Evolutionary conservation across 2,113 vertebrate species (phyloP).

Genomic region (Thalassarche chlororhynchos): DNA sequence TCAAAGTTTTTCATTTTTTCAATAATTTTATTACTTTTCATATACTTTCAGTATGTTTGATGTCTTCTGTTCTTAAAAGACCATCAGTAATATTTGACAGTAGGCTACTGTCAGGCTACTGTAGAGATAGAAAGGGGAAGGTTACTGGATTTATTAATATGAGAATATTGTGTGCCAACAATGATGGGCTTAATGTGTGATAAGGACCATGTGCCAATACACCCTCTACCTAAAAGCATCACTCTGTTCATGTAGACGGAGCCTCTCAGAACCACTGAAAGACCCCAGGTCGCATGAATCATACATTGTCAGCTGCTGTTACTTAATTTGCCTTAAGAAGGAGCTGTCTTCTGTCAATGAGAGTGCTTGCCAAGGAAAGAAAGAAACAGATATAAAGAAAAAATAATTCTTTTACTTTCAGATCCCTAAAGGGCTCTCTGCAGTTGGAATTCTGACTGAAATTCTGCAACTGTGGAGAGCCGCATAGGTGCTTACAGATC

Average conservation of each 20-base stretch:
- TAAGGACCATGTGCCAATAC: neutral
- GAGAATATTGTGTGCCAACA: neutral
- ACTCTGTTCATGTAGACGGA: neutral
- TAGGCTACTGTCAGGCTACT: neutral
- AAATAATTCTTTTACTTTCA: neutral
- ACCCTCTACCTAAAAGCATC: neutral
- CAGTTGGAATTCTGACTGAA: neutral
- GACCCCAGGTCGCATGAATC: neutral
- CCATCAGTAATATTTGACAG: neutral
- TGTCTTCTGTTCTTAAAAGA: neutral
- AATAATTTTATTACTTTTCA: neutral
- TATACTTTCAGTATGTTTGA: neutral
- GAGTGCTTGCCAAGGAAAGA: neutral
- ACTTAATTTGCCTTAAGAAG: slow-evolving; percentile 21
- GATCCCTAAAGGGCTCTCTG: neutral
- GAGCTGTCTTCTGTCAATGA: neutral
- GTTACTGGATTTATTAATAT: neutral
- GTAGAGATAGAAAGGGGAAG: neutral
- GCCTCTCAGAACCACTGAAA: neutral
- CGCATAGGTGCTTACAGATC: neutral
- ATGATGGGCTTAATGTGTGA: neutral
- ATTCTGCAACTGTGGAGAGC: neutral
- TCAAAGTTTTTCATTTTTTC: neutral
- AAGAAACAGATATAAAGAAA: neutral
- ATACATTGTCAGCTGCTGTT: neutral